Percentiles rank a stretch among this genome's conserved stretches.
phyloP scores from a whole-genome alignment of 2,888 invertebrate genomes.

The Galerucella pusilla region DNA sequence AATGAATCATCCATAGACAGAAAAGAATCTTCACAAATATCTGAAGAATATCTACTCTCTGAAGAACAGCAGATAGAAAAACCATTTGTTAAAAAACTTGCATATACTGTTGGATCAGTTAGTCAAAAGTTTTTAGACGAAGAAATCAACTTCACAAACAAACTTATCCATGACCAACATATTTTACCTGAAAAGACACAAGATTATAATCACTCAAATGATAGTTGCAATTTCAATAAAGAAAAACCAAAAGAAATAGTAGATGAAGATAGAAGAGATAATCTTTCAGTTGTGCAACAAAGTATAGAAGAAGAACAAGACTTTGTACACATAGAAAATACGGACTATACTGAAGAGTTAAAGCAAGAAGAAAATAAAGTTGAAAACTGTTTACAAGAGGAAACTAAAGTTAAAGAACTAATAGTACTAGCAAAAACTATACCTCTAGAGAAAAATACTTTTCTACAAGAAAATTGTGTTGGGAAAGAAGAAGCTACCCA shows the following conservation, averaged over 20 bases:
- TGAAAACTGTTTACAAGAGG: conserved; percentile 1
- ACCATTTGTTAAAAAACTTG: conserved; percentile 2
- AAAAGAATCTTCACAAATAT: background rate
- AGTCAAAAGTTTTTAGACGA: background rate
- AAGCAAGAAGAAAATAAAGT: background rate
- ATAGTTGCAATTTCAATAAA: background rate
- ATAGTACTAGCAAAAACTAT: background rate
- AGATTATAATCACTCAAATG: background rate
- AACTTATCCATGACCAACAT: background rate
- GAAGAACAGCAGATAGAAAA: conserved; percentile 5
- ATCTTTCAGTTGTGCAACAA: background rate
- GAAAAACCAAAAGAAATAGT: background rate
- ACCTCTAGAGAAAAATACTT: background rate
- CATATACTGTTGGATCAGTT: conserved; percentile 1
- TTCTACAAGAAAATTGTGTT: background rate
- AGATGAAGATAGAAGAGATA: background rate
- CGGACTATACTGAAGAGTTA: background rate
- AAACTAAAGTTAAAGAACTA: background rate
- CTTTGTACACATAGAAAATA: conserved; percentile 3
- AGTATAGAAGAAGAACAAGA: conserved; percentile 3
- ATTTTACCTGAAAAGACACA: background rate
- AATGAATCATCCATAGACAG: background rate
- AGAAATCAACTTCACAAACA: background rate
- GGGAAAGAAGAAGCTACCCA: background rate
- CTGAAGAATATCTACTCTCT: background rate